Evolutionary conservation across 2,113 vertebrate genomes (phyloP).

Genomic region (Theropithecus gelada): DNA sequence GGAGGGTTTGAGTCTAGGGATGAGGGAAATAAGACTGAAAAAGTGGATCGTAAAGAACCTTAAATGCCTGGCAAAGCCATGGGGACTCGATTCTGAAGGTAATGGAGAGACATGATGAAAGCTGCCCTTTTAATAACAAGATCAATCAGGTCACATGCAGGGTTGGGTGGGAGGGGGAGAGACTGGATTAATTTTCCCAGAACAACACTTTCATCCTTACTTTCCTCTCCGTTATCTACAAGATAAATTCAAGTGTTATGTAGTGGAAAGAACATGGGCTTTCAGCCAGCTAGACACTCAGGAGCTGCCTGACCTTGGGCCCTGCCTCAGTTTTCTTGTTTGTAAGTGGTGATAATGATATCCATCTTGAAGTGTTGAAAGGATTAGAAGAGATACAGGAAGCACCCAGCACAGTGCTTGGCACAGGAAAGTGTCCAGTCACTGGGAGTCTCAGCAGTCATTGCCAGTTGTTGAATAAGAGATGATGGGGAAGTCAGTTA

Average conservation of each 20-base stretch:
- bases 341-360: not conserved
- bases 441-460: not conserved
- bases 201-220: constrained; percentile 18
- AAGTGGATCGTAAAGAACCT: not conserved
- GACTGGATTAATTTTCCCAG: not conserved
- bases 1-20: not conserved
- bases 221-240: not conserved
- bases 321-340: constrained; percentile 37
- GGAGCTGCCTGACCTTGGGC: constrained; percentile 21
- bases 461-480: not conserved
- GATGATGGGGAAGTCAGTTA: not conserved
- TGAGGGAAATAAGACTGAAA: not conserved
- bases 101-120: not conserved
- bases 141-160: not conserved
- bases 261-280: not conserved
- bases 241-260: constrained; percentile 9
- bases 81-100: not conserved
- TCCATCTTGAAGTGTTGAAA: not conserved
- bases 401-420: not conserved
- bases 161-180: not conserved
- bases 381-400: not conserved
- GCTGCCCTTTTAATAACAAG: not conserved
- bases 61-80: not conserved
- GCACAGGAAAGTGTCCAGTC: not conserved
- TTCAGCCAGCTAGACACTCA: not conserved